phyloP scores from a whole-genome alignment of 1,140 invertebrate genomes.

The Aphaenogaster rudis region DNA sequence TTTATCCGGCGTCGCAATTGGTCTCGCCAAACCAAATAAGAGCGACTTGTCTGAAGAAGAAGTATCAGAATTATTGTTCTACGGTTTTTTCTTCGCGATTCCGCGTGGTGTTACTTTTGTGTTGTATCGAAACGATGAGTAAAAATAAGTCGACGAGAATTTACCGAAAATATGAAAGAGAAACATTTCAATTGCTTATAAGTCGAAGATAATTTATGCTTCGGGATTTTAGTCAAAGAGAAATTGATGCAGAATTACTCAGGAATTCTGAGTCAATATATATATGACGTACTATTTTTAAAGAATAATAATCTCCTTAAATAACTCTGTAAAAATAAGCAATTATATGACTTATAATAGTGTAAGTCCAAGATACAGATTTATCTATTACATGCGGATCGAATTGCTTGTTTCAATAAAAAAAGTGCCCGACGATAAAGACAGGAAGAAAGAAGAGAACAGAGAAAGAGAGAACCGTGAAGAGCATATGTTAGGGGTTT shows the following conservation, averaged over 20 bases:
- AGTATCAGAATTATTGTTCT: constrained; percentile 12
- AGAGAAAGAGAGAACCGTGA: constrained; percentile 51
- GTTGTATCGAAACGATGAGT: neutral
- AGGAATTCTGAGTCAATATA: neutral
- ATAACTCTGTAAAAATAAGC: neutral
- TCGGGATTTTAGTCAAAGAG: neutral
- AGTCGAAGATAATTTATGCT: neutral
- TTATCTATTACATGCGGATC: constrained; percentile 85
- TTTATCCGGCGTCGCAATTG: constrained; percentile 46
- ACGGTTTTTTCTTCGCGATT: neutral
- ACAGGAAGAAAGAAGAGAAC: neutral
- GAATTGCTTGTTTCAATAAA: constrained; percentile 73
- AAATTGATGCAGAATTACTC: neutral
- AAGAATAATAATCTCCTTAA: neutral
- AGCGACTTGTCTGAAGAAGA: neutral
- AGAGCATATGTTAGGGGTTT: constrained; percentile 86
- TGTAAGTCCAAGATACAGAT: constrained; percentile 34
- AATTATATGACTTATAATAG: neutral
- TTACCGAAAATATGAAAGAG: neutral
- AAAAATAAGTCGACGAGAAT: neutral
- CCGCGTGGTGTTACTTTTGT: no score
- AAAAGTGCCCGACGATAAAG: neutral
- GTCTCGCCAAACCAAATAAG: constrained; percentile 37
- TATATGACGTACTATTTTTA: neutral
- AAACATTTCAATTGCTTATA: neutral